Evolutionary conservation across 2,797 vertebrate genomes (phyloP).

Genomic region (Spheniscus humboldti): DNA sequence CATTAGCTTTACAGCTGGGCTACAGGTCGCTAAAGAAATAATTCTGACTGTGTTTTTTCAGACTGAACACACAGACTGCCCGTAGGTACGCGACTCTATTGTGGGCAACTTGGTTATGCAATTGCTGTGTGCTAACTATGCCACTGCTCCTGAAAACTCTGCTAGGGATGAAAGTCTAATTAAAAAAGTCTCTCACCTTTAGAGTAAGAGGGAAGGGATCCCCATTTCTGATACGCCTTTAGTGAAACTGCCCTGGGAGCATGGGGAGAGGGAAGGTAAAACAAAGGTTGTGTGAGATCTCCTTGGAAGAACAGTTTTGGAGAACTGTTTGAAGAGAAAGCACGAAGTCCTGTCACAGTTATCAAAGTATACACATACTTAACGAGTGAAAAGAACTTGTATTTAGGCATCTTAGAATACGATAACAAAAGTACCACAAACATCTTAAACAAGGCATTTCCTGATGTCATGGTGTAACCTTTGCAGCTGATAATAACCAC

Average conservation of each 20-base stretch:
- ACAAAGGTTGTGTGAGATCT: not conserved
- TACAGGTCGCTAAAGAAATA: not conserved
- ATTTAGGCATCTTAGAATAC: not conserved
- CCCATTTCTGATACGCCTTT: not conserved
- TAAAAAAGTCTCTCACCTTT: not conserved
- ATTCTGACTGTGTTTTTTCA: not conserved
- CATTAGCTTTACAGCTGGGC: not conserved
- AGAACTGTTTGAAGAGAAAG: not conserved
- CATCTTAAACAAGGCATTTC: not conserved
- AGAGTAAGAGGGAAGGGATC: not conserved
- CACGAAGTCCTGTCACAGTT: not conserved
- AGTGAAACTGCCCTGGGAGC: not conserved
- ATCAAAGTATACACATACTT: not conserved
- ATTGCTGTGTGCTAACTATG: not conserved
- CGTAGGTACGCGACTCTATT: not conserved
- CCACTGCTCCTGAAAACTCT: not conserved
- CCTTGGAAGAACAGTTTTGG: not conserved
- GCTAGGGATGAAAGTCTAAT: not conserved
- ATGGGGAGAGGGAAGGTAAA: not conserved
- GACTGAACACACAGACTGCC: not conserved
- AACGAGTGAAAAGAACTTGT: not conserved
- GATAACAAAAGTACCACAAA: not conserved
- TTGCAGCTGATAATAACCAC: not conserved
- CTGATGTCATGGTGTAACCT: not conserved
- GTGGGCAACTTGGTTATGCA: not conserved